Evolutionary conservation across 1,140 invertebrate species (phyloP).

Genomic region (Spodoptera frugiperda): DNA sequence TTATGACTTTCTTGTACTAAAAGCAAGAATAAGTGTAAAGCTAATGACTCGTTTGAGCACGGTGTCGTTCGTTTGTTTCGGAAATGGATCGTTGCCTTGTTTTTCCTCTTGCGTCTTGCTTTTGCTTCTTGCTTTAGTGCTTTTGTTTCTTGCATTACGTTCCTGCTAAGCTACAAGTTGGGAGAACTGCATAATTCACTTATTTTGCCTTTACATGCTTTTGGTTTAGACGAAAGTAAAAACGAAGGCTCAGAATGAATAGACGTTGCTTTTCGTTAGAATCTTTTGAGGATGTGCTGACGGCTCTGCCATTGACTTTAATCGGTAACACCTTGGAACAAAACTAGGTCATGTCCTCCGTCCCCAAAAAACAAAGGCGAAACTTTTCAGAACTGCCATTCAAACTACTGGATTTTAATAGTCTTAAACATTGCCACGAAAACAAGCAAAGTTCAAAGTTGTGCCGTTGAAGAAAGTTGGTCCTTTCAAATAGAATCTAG

Average conservation of each 20-base stretch:
- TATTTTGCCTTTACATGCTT: background rate
- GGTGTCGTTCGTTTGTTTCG: slow-evolving; percentile 49
- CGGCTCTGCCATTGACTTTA: no score
- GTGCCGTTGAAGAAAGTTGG: slow-evolving; percentile 21
- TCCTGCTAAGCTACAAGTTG: background rate
- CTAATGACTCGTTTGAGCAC: slow-evolving; percentile 51
- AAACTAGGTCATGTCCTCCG: background rate
- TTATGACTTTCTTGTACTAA: background rate
- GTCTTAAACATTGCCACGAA: slow-evolving; percentile 25
- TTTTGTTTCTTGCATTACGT: slow-evolving; percentile 34
- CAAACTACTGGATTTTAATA: slow-evolving; percentile 23
- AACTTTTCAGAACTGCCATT: background rate
- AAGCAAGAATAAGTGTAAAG: slow-evolving; percentile 47
- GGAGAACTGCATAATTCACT: slow-evolving; percentile 18
- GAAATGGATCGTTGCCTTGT: slow-evolving; percentile 49
- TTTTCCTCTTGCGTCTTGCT: slow-evolving; percentile 35
- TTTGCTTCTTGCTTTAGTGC: slow-evolving; percentile 29
- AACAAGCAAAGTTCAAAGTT: slow-evolving; percentile 37
- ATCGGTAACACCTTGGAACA: no score
- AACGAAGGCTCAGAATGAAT: no score
- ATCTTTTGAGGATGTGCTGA: no score
- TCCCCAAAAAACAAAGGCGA: slow-evolving; percentile 1
- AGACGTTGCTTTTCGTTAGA: no score
- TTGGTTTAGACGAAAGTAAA: background rate
- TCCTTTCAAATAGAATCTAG: slow-evolving; percentile 52